These are phyloP conservation scores for Pseudomyrmex sp. DNA, from an alignment of 1,140 invertebrate genomes.

Conservation along the genomic window DNA sequence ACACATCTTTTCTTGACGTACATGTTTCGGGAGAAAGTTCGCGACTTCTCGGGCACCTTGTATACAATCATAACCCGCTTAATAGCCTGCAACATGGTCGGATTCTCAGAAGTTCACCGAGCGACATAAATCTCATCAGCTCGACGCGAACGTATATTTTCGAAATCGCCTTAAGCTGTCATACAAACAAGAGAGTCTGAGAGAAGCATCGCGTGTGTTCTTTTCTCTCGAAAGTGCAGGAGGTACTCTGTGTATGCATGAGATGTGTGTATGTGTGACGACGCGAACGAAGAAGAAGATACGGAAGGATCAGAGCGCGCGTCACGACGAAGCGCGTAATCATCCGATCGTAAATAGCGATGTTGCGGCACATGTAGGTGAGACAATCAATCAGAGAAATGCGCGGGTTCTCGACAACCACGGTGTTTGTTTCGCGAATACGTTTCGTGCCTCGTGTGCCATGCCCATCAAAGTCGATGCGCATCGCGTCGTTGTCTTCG, in stretches of 20 bases:
- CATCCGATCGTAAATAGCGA: slow-evolving; percentile 9
- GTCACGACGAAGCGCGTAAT: background rate
- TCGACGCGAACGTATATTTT: slow-evolving; percentile 38
- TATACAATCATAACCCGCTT: slow-evolving; percentile 22
- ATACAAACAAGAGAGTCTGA: background rate
- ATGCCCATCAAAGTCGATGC: slow-evolving; percentile 11
- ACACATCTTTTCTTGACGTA: slow-evolving; percentile 12
- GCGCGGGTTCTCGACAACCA: slow-evolving; percentile 1
- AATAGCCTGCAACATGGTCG: background rate
- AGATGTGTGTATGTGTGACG: background rate
- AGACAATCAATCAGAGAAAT: slow-evolving; percentile 54
- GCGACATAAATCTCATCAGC: slow-evolving; percentile 33
- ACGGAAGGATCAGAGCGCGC: slow-evolving; percentile 27
- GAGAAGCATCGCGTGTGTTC: slow-evolving; percentile 15
- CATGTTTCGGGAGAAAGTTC: background rate
- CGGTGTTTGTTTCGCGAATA: background rate
- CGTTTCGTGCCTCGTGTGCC: background rate
- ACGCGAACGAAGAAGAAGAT: background rate
- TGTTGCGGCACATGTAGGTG: slow-evolving; percentile 22
- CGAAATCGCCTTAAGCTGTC: slow-evolving; percentile 22
- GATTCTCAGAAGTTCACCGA: slow-evolving; percentile 33
- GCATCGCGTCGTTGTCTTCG: background rate
- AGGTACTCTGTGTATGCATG: slow-evolving; percentile 3
- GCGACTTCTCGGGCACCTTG: background rate
- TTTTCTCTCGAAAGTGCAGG: slow-evolving; percentile 1